Base-by-base conservation (phyloP, 2,113 vertebrate genomes). In the Menidia beryllina region DNA sequence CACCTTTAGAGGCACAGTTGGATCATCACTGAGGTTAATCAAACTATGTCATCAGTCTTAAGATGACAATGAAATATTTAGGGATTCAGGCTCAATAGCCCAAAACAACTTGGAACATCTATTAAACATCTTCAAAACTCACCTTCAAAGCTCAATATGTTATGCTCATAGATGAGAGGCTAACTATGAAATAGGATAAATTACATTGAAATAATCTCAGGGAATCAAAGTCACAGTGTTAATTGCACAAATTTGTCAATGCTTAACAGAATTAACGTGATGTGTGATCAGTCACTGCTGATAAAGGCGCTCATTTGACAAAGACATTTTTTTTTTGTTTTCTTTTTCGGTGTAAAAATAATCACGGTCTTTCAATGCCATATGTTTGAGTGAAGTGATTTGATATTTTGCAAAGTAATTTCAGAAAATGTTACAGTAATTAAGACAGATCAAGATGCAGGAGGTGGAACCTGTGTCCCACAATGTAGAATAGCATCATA, bases 391-490 rank as follows among this genome's bases (percentile, higher is more conserved):
- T 72, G 3, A 57, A 50, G 25, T 59, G 49, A 58, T 47, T 52
- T 34, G 15, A 66, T 71, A 36, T 79, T 73, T 73, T 48, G 47
- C 34, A 25, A 64, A 58, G 48, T 15, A 9, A n/a, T 56, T 57
- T 53, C n/a, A 12, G 24, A 51, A 21, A 65, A 75, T 39, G 70
- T 66, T 69, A 75, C 69, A 72, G 51, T 56, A 61, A 75, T 83
- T 73, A 73, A 73, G 72, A 60, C 53, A 58, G 75, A 70, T 15
- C 63, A 75, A 70, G 39, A 75, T 53, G 68, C 19, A 26, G 82
- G 67, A 72, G 26, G 67, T 36, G 52, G 72, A 79, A 24, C 63
- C 74, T 51, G 41, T 58, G 86, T 66, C 77, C 79, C 14, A 49
- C 73, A 59, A 9, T 13, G 41, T 60, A 63, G 78, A 77, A 68